Conservation (phyloP, 2,888 invertebrate species). For the Nipponacmea schrenckii region DNA sequence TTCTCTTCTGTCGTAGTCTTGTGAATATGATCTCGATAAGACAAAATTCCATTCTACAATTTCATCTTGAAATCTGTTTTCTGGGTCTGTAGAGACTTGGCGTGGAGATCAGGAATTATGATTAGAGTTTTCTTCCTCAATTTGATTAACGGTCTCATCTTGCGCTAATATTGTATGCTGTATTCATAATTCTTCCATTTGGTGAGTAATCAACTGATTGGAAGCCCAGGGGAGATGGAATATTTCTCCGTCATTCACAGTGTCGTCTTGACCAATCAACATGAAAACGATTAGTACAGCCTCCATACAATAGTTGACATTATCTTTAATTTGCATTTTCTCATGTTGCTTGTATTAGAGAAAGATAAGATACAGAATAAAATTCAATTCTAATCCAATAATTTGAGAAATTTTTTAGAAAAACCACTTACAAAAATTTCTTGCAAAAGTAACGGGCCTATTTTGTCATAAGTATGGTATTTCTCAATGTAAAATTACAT, state of each 20-base stretch:
- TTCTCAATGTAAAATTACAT: too few relatives aligned
- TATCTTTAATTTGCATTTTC: too few relatives aligned
- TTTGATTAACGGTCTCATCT: slow-evolving; percentile 33
- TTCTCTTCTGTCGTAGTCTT: slow-evolving; percentile 1
- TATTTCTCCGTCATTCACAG: background rate
- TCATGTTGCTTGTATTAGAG: too few relatives aligned
- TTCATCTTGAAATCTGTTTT: slow-evolving; percentile 1
- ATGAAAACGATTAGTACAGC: too few relatives aligned
- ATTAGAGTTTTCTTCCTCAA: slow-evolving; percentile 29
- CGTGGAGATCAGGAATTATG: slow-evolving; percentile 31
- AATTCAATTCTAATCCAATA: too few relatives aligned
- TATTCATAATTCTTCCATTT: slow-evolving; percentile 28
- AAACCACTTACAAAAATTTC: too few relatives aligned
- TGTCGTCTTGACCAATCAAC: too few relatives aligned
- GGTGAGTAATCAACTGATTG: slow-evolving; percentile 23
- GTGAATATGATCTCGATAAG: slow-evolving; percentile 1
- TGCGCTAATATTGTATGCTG: slow-evolving; percentile 29
- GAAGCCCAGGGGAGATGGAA: slow-evolving; percentile 8
- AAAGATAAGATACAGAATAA: too few relatives aligned
- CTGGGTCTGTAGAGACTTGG: slow-evolving; percentile 14
- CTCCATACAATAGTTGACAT: too few relatives aligned
- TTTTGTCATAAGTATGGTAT: too few relatives aligned
- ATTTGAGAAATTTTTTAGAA: too few relatives aligned
- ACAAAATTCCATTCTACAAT: background rate
- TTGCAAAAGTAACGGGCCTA: too few relatives aligned